Evolutionary conservation across 2,888 invertebrate genomes (phyloP).

Genomic region (Gasteruption jaculator): DNA sequence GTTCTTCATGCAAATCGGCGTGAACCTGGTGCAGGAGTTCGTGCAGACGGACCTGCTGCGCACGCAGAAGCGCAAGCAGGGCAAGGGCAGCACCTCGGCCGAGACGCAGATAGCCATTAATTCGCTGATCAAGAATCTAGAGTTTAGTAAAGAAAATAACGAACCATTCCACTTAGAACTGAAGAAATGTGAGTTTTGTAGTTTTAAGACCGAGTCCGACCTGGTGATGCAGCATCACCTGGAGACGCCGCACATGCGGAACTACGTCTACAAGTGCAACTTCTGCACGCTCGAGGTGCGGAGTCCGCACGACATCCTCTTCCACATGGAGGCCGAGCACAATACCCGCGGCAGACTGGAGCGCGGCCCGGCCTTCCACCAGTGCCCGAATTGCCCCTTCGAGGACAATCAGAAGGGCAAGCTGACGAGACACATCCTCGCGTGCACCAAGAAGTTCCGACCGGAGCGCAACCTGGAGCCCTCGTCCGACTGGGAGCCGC

Average conservation of each 20-base stretch:
- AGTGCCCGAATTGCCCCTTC: conserved; percentile 90
- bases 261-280: conserved; percentile 80
- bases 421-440: conserved; percentile 79
- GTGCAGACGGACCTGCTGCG: conserved; percentile 89
- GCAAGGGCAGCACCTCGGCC: conserved; percentile 63
- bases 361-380: conserved; percentile 81
- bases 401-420: conserved; percentile 92
- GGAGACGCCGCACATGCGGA: conserved; percentile 88
- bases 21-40: conserved; percentile 85
- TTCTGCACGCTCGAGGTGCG: conserved; percentile 78
- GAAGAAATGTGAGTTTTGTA: conserved; percentile 84
- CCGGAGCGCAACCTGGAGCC: conserved; percentile 83
- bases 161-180: conserved; percentile 70
- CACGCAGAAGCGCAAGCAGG: conserved; percentile 80
- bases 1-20: conserved; percentile 87
- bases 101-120: conserved; percentile 74
- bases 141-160: conserved; percentile 82
- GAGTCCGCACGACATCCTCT: conserved; percentile 82
- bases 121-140: conserved; percentile 79
- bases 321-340: conserved; percentile 90
- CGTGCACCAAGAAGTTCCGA: conserved; percentile 86
- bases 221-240: conserved; percentile 82
- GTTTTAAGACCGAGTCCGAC: conserved; percentile 82
- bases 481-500: conserved; percentile 87
- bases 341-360: conserved; percentile 78